Evolutionary conservation across 2,888 invertebrate species (phyloP).

Genomic region (Yponomeuta sedellus): DNA sequence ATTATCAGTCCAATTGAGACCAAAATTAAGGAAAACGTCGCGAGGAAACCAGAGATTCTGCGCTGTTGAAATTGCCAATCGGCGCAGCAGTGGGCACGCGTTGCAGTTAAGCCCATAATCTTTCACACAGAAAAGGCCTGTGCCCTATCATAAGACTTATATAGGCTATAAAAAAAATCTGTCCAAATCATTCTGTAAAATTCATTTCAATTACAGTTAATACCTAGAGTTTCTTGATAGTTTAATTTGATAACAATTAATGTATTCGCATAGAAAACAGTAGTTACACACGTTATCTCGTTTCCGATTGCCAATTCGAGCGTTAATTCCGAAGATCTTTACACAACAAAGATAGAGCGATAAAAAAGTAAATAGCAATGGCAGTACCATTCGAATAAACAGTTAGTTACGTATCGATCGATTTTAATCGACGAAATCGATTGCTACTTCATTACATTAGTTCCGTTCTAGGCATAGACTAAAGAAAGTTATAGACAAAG

Average conservation of each 20-base stretch:
- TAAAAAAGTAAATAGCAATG: conserved; percentile 1
- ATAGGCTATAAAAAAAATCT: too few relatives aligned
- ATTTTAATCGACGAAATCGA: conserved; percentile 4
- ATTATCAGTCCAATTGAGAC: too few relatives aligned
- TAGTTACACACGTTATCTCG: neutral
- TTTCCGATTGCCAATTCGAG: neutral
- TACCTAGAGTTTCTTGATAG: neutral
- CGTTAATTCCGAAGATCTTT: neutral
- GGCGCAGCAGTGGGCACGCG: too few relatives aligned
- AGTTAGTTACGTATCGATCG: conserved; percentile 4
- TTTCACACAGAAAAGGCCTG: too few relatives aligned
- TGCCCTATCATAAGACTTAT: too few relatives aligned
- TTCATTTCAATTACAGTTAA: too few relatives aligned
- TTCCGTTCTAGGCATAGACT: neutral
- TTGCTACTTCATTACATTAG: conserved; percentile 8
- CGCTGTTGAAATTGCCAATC: too few relatives aligned
- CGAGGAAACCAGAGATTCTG: too few relatives aligned
- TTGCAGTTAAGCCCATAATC: too few relatives aligned
- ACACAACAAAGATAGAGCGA: neutral
- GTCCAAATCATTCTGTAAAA: too few relatives aligned
- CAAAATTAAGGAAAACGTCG: too few relatives aligned
- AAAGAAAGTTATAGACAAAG: neutral
- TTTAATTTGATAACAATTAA: neutral
- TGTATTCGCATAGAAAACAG: neutral
- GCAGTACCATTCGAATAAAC: neutral